phyloP scores from a whole-genome alignment of 53 echinoderm and acorn worm genomes.

The Crossaster papposus region DNA sequence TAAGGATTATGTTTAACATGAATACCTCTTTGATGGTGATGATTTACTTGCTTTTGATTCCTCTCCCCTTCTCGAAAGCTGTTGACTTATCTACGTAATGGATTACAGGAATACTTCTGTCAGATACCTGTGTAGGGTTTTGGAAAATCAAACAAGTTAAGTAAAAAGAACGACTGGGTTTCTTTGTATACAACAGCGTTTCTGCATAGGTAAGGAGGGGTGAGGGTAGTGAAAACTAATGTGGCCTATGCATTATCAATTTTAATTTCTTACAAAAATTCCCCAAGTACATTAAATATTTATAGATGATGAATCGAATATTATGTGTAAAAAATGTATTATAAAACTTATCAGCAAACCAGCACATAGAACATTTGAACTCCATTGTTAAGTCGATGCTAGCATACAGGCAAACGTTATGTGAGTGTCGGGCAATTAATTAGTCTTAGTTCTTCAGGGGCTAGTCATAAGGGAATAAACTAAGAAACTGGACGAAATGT shows the following conservation, averaged over 20 bases:
- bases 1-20: neutral
- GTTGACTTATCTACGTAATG: slow-evolving; percentile 36
- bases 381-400: neutral
- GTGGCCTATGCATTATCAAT: too few relatives aligned
- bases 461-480: too few relatives aligned
- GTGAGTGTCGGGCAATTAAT: too few relatives aligned
- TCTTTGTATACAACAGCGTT: neutral
- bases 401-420: too few relatives aligned
- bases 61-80: slow-evolving; percentile 53
- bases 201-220: neutral
- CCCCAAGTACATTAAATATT: too few relatives aligned
- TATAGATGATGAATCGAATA: neutral
- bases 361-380: slow-evolving; percentile 63
- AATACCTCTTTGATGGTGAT: slow-evolving; percentile 48
- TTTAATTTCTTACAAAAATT: too few relatives aligned
- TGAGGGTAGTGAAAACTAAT: too few relatives aligned
- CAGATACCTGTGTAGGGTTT: slow-evolving; percentile 6
- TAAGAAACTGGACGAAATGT: too few relatives aligned
- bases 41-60: slow-evolving; percentile 34
- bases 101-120: slow-evolving; percentile 4
- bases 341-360: slow-evolving; percentile 34
- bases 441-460: too few relatives aligned
- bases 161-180: neutral
- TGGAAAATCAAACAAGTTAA: neutral
- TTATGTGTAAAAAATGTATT: slow-evolving; percentile 19